Percentiles rank a stretch among this genome's conserved stretches.
Conservation (phyloP, 2,797 vertebrate species). For the Siniperca scherzeri region DNA sequence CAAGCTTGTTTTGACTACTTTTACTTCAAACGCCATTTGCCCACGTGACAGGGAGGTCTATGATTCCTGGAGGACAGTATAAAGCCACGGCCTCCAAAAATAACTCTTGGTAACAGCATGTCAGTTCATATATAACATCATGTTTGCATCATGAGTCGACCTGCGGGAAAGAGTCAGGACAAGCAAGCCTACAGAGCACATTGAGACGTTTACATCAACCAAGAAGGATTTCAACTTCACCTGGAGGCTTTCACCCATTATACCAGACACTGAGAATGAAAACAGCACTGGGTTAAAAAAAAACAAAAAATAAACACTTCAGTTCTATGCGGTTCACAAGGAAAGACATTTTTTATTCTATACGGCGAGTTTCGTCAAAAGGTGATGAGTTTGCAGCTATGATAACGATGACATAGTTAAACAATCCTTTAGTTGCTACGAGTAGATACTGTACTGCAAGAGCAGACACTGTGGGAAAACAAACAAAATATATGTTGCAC, state of each 20-base stretch:
- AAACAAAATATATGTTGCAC: neutral
- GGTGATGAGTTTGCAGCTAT: neutral
- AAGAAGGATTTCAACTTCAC: neutral
- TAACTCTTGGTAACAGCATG: constrained; percentile 16
- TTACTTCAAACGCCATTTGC: constrained; percentile 47
- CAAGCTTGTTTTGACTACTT: constrained; percentile 55
- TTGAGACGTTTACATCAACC: neutral
- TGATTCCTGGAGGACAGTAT: constrained; percentile 37
- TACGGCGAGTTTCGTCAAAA: neutral
- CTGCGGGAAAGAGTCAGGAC: constrained; percentile 6
- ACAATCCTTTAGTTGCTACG: neutral
- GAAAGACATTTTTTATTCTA: neutral
- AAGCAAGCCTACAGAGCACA: neutral
- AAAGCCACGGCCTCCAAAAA: constrained; percentile 27
- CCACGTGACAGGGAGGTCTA: constrained; percentile 50
- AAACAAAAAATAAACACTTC: too few relatives aligned
- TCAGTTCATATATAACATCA: neutral
- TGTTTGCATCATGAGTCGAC: neutral
- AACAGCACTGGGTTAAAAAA: neutral
- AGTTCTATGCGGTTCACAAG: too few relatives aligned
- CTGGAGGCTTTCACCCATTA: neutral
- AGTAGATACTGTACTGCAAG: too few relatives aligned
- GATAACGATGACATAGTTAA: neutral
- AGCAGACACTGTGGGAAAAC: neutral
- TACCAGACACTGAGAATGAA: neutral